Base-by-base conservation (phyloP, 2,113 vertebrate genomes). In the Halcyon senegalensis region DNA sequence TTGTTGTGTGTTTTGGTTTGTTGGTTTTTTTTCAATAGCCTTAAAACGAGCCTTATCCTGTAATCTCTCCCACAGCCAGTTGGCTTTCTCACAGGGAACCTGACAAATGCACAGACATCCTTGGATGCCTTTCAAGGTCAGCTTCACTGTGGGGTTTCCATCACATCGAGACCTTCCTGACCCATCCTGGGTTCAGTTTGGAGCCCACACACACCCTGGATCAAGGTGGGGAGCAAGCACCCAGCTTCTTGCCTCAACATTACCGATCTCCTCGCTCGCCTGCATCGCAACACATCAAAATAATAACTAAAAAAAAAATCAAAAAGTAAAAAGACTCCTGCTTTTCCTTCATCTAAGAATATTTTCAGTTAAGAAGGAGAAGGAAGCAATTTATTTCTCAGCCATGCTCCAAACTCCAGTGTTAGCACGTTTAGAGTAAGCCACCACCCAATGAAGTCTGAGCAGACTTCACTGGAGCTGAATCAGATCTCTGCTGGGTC, bases 341-440 rank as follows among this genome's bases (percentile, higher is more conserved):
- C 55, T 78, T 60, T 50, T 72, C 82, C 51, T 85, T 67, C 82
- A 79, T 44, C 67, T 63, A n/a, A 10, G 53, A 68, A 17, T 46
- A 73, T 62, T 83, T 90, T 35, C 35, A 13, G 58, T 43, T 94
- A 94, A 88, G 56, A 94, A 76, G 77, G 63, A 89, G 86, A 63
- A 92, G 86, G 88, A 97, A 78, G 37, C 80, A 92, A 96, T 97
- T 97, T 97, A 82, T 96, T 96, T 92, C 93, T 96, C 80, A 87
- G 94, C 94, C 97, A 87, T 35, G 58, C 89, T 33, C 90, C 94
- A 63, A 96, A 94, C 94, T 95, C 93, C 91, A 96, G 86, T 90
- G 83, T 73, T 87, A 90, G 70, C 21, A 67, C 93, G 91, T 90
- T 96, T 86, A 27, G 93, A 73, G 84, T 1, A 37, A 80, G 64